Base-by-base conservation (phyloP, 2,797 vertebrate genomes). In the Syndactyla subalaris region DNA sequence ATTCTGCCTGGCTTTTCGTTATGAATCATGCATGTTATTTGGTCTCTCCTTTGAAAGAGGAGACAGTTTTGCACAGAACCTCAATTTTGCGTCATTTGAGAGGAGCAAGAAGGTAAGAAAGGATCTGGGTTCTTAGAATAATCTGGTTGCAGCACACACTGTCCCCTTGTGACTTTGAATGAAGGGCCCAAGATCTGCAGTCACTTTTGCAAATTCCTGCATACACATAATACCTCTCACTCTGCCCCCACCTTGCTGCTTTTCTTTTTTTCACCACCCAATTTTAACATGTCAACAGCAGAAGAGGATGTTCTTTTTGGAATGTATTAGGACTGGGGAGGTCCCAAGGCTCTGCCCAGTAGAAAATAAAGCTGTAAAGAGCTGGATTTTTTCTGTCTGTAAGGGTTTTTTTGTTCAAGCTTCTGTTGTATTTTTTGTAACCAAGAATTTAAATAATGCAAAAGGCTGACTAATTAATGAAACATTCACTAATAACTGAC, bases 1-100 rank as follows among this genome's bases (percentile, higher is more conserved):
- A 98, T 66, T 93, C 95, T 97, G 96, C 79, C 89, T 98, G 96
- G 58, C 95, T 96, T 97, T 94, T 97, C 91, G 91, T 98, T 97
- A 77, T 98, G 94, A 97, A 95, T 98, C 38, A 10, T 84, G 48
- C 58, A 43, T 90, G n/a, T 54, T 89, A 68, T 27, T 52, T 76
- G 46, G 66, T 49, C 38, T 58, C n/a, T 61, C 10, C 38, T 76
- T 68, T 38, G 57, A 82, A 92, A 81, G 57, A 72, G 48, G 67
- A 87, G 32, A 71, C 46, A 36, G 76, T 30, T 76, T 78, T 91
- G 52, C 34, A 61, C 23, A 86, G 51, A 91, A 58, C 41, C 29
- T 92, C 54, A 52, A 36, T 62, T 71, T 70, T 21, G n/a, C 39
- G 75, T 82, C 36, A 26, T 65, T 63, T 86, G 45, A 88, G 63